A percentile compares a stretch with the other conserved stretches of the same genome.
Conservation (phyloP, 2,797 vertebrate genomes). For the Mionectes olivaceus region DNA sequence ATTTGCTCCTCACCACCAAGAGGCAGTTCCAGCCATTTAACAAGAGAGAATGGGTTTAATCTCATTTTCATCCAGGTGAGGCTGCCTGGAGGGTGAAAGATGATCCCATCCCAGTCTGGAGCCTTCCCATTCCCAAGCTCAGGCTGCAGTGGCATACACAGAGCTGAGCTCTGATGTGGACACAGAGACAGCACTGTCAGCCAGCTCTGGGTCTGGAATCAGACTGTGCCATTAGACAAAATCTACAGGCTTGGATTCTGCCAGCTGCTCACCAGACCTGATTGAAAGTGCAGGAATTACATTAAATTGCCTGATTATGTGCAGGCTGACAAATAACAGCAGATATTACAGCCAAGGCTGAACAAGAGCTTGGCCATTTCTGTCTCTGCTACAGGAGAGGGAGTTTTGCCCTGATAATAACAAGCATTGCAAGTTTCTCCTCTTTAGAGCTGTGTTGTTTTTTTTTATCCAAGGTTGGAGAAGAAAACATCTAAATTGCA, state of each 20-base stretch:
- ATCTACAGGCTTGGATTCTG: neutral
- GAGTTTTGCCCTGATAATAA: constrained; percentile 9
- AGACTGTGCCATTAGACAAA: constrained; percentile 5
- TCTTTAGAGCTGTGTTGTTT: neutral
- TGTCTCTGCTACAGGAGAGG: neutral
- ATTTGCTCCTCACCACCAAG: neutral
- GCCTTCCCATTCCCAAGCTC: neutral
- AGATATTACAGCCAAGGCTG: constrained; percentile 12
- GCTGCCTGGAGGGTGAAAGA: neutral
- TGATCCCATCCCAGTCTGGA: neutral
- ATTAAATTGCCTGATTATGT: constrained; percentile 61
- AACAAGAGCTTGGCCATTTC: neutral
- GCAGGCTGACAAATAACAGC: constrained; percentile 42
- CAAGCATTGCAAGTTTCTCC: neutral
- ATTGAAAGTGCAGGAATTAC: constrained; percentile 55
- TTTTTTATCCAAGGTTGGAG: neutral
- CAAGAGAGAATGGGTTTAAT: neutral
- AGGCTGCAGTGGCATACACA: fast-evolving
- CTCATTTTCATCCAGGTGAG: neutral
- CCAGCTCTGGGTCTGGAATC: neutral
- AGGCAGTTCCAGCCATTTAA: neutral
- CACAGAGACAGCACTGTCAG: fast-evolving
- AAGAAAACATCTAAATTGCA: constrained; percentile 59
- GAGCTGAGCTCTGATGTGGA: neutral
- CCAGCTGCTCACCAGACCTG: constrained; percentile 56